Evolutionary conservation across 1,140 invertebrate species (phyloP).

Genomic region (Caerostris extrusa): DNA sequence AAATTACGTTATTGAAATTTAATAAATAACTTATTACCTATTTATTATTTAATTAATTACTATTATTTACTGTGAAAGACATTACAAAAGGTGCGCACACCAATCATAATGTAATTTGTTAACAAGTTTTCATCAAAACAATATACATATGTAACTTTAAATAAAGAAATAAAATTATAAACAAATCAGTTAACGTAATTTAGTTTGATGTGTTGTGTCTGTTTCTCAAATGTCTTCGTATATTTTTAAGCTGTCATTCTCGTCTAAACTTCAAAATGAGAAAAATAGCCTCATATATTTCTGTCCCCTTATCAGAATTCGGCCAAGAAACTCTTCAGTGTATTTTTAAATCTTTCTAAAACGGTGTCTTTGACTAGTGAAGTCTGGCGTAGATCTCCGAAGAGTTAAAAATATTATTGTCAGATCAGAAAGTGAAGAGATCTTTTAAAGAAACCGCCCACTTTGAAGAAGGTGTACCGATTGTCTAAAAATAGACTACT

Average conservation of each 20-base stretch:
- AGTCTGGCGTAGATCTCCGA: slow-evolving; percentile 58
- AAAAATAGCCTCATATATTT: slow-evolving; percentile 65
- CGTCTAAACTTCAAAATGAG: slow-evolving; percentile 41
- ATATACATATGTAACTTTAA: no score
- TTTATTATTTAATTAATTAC: no score
- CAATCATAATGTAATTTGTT: no score
- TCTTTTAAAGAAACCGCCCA: slow-evolving; percentile 57
- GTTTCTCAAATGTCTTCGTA: neutral
- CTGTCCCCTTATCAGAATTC: slow-evolving; percentile 58
- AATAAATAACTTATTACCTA: no score
- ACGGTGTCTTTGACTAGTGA: slow-evolving; percentile 31
- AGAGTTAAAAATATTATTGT: slow-evolving; percentile 69
- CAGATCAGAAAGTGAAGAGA: slow-evolving; percentile 55
- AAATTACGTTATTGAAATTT: no score
- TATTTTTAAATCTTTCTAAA: slow-evolving; percentile 67
- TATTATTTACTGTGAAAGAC: no score
- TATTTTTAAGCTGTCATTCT: slow-evolving; percentile 23
- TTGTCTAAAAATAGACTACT: slow-evolving; percentile 36
- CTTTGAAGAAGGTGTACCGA: slow-evolving; percentile 6
- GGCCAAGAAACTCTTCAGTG: slow-evolving; percentile 60
- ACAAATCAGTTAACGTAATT: no score
- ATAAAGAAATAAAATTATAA: no score
- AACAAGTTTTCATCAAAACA: no score
- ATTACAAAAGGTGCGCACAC: no score
- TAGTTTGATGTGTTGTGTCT: neutral